A percentile compares a stretch with the other conserved stretches of the same genome.
Evolutionary conservation across 2,113 vertebrate genomes (phyloP).

Genomic region (Psephotus haematonotus): DNA sequence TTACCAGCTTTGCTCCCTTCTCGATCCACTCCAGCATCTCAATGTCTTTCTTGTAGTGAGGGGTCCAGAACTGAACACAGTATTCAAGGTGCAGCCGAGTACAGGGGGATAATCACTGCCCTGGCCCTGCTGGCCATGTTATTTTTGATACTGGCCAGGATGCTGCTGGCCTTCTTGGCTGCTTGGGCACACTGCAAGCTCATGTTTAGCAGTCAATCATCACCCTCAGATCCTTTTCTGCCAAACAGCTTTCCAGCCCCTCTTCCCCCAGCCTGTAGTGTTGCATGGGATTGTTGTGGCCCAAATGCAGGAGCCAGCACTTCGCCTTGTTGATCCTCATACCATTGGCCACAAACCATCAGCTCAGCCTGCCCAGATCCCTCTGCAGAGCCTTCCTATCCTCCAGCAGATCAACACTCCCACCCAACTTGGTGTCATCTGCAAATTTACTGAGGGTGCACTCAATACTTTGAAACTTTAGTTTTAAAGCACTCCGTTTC

Average conservation of each 20-base stretch:
- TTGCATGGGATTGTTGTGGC: not conserved
- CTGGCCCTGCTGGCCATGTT: not conserved
- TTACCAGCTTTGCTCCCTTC: not conserved
- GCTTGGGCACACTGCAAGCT: not conserved
- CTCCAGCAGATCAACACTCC: not conserved
- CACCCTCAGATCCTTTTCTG: not conserved
- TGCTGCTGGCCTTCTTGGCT: not conserved
- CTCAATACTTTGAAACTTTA: not conserved
- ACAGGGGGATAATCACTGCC: not conserved
- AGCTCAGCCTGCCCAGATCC: not conserved
- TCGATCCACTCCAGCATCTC: not conserved
- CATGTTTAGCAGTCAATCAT: not conserved
- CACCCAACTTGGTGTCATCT: not conserved
- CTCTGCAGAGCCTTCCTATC: not conserved
- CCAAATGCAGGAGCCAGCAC: not conserved
- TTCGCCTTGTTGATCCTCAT: not conserved
- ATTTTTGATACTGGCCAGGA: not conserved
- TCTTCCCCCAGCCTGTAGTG: not conserved
- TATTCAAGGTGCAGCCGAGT: not conserved
- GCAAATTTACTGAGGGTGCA: not conserved
- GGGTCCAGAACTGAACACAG: not conserved
- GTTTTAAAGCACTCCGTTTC: not conserved
- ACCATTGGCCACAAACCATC: not conserved
- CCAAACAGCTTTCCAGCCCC: not conserved
- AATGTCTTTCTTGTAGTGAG: not conserved